Percentiles rank a stretch among this genome's conserved stretches.
These are phyloP conservation scores for Rhinoderma darwinii DNA, from an alignment of 2,113 vertebrate genomes.

Conservation along the genomic window DNA sequence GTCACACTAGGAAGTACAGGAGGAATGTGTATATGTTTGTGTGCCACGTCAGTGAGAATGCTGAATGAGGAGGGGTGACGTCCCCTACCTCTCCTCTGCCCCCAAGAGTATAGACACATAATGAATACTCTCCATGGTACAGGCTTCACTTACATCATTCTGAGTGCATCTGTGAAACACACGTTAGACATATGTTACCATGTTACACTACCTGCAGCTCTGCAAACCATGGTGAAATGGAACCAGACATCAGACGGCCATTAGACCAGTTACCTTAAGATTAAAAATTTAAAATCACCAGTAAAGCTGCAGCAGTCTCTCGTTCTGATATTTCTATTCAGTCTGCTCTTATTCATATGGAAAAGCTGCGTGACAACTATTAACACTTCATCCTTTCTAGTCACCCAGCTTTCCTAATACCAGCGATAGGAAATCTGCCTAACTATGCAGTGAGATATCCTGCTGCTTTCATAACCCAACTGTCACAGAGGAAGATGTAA, in stretches of 20 bases:
- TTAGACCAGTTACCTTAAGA: background rate
- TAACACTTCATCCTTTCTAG: too few relatives aligned
- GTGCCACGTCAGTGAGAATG: conserved; percentile 41
- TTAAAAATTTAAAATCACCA: too few relatives aligned
- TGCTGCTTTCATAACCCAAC: too few relatives aligned
- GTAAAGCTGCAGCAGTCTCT: background rate
- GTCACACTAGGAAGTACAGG: conserved; percentile 11
- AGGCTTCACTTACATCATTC: background rate
- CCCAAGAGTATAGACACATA: background rate
- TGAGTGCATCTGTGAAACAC: conserved; percentile 8
- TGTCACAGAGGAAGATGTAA: too few relatives aligned
- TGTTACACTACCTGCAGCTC: background rate
- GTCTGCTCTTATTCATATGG: too few relatives aligned
- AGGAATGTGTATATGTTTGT: conserved; percentile 16
- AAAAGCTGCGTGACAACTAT: too few relatives aligned
- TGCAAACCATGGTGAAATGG: background rate
- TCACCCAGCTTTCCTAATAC: too few relatives aligned
- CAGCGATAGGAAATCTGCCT: too few relatives aligned
- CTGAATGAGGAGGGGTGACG: background rate
- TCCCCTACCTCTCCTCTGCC: background rate
- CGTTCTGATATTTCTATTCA: too few relatives aligned
- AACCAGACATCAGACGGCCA: background rate
- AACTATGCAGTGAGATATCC: too few relatives aligned
- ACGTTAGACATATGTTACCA: background rate
- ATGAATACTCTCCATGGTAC: background rate